A percentile compares a stretch with the other conserved stretches of the same genome.
Evolutionary conservation across 1,140 invertebrate species (phyloP).

Genomic region (Cydia pomonella): DNA sequence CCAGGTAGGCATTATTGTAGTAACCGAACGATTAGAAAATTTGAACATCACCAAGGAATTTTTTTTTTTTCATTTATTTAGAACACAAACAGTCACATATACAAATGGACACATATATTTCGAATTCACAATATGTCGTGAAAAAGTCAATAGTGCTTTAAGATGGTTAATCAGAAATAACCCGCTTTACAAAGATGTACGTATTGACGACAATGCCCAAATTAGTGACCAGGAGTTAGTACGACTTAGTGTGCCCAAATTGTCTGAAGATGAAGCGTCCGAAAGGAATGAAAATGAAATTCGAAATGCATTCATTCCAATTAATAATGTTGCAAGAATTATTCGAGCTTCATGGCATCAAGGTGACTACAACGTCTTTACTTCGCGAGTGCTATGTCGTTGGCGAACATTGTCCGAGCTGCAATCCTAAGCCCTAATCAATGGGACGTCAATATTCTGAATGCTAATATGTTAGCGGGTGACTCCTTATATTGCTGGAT

Average conservation of each 20-base stretch:
- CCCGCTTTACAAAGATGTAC: conserved; percentile 44
- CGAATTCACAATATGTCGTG: conserved; percentile 37
- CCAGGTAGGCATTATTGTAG: conserved; percentile 44
- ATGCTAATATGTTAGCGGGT: conserved; percentile 1
- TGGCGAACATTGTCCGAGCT: conserved; percentile 26
- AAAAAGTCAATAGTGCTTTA: conserved; percentile 44
- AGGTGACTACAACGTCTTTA: conserved; percentile 26
- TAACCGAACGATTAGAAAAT: conserved; percentile 53
- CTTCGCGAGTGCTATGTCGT: background rate
- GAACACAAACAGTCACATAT: too few species aligned
- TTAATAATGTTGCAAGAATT: conserved; percentile 26
- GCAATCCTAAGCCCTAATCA: background rate
- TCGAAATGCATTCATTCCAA: conserved; percentile 7
- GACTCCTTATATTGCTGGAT: conserved; percentile 4
- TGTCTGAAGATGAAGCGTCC: too few species aligned
- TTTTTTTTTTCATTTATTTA: too few species aligned
- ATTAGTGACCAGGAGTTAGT: conserved; percentile 22
- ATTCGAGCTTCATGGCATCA: conserved; percentile 32
- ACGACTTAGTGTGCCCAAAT: too few species aligned
- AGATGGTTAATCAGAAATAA: conserved; percentile 42
- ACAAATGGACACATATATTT: too few species aligned
- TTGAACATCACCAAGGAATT: too few species aligned
- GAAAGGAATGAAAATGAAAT: too few species aligned
- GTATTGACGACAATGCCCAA: conserved; percentile 40
- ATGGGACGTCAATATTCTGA: background rate